Conservation (phyloP, 2,888 invertebrate species). For the Noctuana brunneofusca region DNA sequence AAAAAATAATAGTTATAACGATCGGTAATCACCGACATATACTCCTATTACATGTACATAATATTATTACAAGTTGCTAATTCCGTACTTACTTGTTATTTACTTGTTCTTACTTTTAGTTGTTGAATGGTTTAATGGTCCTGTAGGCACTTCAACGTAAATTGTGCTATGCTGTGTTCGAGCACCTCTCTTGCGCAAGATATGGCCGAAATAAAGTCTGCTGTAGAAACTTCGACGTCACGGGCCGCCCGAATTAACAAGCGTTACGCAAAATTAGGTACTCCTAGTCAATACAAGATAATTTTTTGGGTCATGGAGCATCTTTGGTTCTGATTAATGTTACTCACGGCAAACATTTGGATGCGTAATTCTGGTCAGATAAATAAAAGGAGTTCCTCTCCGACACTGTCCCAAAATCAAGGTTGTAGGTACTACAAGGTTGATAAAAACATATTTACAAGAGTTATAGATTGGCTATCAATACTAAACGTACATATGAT, state of each 20-base stretch:
- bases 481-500: background rate
- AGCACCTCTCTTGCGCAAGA: constrained; percentile 61
- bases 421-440: constrained; percentile 4
- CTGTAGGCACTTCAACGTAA: constrained; percentile 11
- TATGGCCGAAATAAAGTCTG: constrained; percentile 64
- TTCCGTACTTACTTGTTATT: too few species aligned
- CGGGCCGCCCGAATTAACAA: constrained; percentile 54
- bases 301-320: constrained; percentile 33
- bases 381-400: constrained; percentile 10
- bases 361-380: background rate
- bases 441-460: constrained; percentile 1
- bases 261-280: constrained; percentile 63
- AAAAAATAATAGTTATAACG: background rate
- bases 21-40: background rate
- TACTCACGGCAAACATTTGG: constrained; percentile 4
- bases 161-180: constrained; percentile 14
- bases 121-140: background rate
- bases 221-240: constrained; percentile 53
- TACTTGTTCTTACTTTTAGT: background rate
- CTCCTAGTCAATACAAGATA: constrained; percentile 30
- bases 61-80: background rate
- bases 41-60: background rate
- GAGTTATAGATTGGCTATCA: background rate
- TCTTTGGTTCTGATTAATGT: constrained; percentile 17
- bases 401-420: constrained; percentile 4